Evolutionary conservation across 2,797 vertebrate species (phyloP).

Genomic region (Artibeus lituratus): DNA sequence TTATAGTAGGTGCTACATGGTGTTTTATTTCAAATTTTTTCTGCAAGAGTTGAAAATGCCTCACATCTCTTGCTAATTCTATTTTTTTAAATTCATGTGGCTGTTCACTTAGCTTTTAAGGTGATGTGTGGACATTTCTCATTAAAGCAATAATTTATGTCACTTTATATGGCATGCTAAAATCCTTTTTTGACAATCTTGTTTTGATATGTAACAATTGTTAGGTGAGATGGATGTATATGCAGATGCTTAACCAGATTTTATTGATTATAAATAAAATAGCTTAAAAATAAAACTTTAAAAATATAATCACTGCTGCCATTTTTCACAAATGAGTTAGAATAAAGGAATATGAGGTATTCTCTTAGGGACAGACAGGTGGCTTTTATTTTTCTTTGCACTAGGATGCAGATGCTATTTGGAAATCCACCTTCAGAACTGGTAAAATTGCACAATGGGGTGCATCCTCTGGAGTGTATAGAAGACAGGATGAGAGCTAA

Average conservation of each 20-base stretch:
- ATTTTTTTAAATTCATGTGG: not conserved
- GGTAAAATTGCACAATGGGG: not conserved
- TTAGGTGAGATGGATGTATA: constrained; percentile 26
- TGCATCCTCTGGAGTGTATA: not conserved
- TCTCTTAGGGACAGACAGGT: not conserved
- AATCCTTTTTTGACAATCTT: constrained; percentile 53
- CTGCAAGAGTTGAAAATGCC: not conserved
- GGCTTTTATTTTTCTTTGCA: not conserved
- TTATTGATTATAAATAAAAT: constrained; percentile 64
- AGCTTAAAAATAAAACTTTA: constrained; percentile 58
- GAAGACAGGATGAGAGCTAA: not conserved
- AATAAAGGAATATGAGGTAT: not conserved
- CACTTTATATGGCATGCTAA: constrained; percentile 56
- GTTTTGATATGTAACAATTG: constrained; percentile 57
- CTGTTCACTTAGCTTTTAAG: constrained; percentile 45
- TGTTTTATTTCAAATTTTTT: constrained; percentile 17
- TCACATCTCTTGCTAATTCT: constrained; percentile 8
- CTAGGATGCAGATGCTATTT: not conserved
- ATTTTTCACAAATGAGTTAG: constrained; percentile 1
- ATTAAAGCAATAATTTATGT: constrained; percentile 43
- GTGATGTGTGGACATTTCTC: constrained; percentile 29
- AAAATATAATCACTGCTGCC: constrained; percentile 43
- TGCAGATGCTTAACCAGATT: constrained; percentile 73
- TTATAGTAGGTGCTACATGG: not conserved
- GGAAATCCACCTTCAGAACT: not conserved